Evolutionary conservation across 1,140 invertebrate species (phyloP).

Genomic region (Nasonia longicornis): DNA sequence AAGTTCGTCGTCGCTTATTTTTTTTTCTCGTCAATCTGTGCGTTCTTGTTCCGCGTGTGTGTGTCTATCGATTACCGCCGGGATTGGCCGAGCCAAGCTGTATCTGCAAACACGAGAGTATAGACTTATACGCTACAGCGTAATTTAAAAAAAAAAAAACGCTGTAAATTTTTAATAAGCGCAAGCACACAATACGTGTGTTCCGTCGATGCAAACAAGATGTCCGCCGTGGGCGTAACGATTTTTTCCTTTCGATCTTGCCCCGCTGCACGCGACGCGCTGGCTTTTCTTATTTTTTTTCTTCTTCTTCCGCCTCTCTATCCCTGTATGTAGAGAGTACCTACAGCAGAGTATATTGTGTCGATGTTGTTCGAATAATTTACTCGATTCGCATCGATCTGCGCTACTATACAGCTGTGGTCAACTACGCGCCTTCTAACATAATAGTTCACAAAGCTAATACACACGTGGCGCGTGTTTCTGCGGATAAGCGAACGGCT

Average conservation of each 20-base stretch:
- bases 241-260: background rate
- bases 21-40: background rate
- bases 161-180: conserved; percentile 5
- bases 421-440: too few species aligned
- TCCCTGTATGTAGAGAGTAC: background rate
- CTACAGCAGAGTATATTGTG: too few species aligned
- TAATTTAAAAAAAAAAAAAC: background rate
- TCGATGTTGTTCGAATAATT: background rate
- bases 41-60: too few species aligned
- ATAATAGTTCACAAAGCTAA: too few species aligned
- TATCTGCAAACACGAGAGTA: background rate
- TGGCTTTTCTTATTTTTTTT: background rate
- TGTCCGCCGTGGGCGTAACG: background rate
- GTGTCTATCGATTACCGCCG: too few species aligned
- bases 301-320: background rate
- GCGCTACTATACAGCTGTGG: too few species aligned
- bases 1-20: background rate
- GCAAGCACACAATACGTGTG: background rate
- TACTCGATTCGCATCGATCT: background rate
- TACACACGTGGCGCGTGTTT: too few species aligned
- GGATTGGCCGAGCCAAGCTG: too few species aligned
- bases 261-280: background rate
- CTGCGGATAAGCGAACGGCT: background rate
- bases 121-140: background rate
- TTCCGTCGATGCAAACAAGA: background rate